Percentiles rank a stretch among this genome's conserved stretches.
phyloP scores from a whole-genome alignment of 1,140 invertebrate species.

The Drosophila lacertosa region DNA sequence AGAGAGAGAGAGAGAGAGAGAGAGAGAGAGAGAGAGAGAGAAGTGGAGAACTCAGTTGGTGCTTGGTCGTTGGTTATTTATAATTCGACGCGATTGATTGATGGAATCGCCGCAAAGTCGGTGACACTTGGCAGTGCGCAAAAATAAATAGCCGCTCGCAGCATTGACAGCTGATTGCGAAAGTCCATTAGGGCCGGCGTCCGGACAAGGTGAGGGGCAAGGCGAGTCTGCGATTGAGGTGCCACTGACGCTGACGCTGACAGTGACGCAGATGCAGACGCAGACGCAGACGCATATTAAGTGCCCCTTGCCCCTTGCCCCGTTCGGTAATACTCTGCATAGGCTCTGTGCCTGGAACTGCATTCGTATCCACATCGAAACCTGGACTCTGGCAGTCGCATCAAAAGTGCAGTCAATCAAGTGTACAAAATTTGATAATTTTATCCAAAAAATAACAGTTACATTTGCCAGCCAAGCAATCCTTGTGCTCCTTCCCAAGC shows the following conservation, averaged over 20 bases:
- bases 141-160: slow-evolving; percentile 79
- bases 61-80: slow-evolving; percentile 66
- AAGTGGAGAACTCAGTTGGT: not conserved
- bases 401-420: slow-evolving; percentile 80
- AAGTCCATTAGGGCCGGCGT: slow-evolving; percentile 72
- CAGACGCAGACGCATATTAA: slow-evolving; percentile 21
- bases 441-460: slow-evolving; percentile 34
- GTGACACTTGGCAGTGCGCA: slow-evolving; percentile 79
- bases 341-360: not conserved
- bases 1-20: slow-evolving; percentile 3
- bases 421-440: slow-evolving; percentile 73
- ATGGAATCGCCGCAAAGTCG: slow-evolving; percentile 79
- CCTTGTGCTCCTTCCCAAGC: too few relatives aligned
- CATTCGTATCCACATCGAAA: slow-evolving; percentile 56
- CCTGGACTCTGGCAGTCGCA: slow-evolving; percentile 52
- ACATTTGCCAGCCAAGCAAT: slow-evolving; percentile 29
- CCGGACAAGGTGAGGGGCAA: slow-evolving; percentile 23
- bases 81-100: slow-evolving; percentile 77
- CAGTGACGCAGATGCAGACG: slow-evolving; percentile 19
- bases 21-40: not conserved
- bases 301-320: not conserved
- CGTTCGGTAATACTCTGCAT: not conserved
- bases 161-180: slow-evolving; percentile 80
- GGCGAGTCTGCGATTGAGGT: not conserved
- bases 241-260: slow-evolving; percentile 5